Conservation (phyloP, 35 echinoderm and acorn worm genomes). For the Anneissia japonica region DNA sequence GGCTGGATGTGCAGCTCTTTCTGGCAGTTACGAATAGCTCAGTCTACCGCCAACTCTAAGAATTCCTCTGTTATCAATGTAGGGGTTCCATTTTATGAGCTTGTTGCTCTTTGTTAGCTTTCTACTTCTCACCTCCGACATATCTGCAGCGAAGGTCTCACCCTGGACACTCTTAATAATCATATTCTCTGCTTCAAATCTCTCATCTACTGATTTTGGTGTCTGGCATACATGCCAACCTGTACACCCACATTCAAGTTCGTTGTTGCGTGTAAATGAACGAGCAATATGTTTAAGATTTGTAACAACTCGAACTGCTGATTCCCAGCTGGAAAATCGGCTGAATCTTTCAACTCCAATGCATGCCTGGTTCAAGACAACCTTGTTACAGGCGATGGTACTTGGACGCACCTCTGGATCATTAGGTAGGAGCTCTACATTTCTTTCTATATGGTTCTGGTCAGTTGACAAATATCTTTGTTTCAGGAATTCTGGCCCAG, state of each 20-base stretch:
- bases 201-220: neutral
- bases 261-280: slow-evolving; percentile 15
- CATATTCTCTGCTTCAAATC: neutral
- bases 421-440: neutral
- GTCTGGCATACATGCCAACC: too few species aligned
- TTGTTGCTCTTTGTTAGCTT: neutral
- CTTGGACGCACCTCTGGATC: slow-evolving; percentile 30
- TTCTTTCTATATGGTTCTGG: neutral
- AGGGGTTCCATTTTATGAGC: neutral
- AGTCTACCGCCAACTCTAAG: neutral
- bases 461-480: slow-evolving; percentile 1
- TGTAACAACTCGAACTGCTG: slow-evolving; percentile 14
- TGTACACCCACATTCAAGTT: too few species aligned
- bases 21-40: neutral
- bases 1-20: neutral
- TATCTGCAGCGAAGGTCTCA: neutral
- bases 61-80: neutral
- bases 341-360: slow-evolving; percentile 14
- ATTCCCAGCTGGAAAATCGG: slow-evolving; percentile 45
- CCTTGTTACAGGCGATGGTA: slow-evolving; percentile 5
- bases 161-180: neutral
- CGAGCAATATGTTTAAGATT: slow-evolving; percentile 30
- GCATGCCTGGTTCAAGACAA: neutral
- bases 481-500: slow-evolving; percentile 18
- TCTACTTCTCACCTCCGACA: neutral